Evolutionary conservation across 2,797 vertebrate species (phyloP).

Genomic region (Otolemur crassicaudatus): DNA sequence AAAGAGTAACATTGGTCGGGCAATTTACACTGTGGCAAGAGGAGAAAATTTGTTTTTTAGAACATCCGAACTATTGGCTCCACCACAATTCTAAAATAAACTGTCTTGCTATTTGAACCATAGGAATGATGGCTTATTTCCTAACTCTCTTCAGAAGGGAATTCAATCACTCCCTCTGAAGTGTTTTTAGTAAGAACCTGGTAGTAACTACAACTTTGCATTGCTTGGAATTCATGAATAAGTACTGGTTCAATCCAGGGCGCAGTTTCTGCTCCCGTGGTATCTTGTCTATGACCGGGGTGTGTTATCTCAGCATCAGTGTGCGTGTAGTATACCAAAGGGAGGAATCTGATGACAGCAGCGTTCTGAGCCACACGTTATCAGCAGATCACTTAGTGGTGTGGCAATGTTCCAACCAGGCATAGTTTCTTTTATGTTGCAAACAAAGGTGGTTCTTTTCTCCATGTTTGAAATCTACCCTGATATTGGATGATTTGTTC

Average conservation of each 20-base stretch:
- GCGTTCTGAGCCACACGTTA: slow-evolving; percentile 27
- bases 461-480: slow-evolving; percentile 31
- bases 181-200: slow-evolving; percentile 72
- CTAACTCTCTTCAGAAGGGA: background rate
- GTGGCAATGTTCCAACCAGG: slow-evolving; percentile 4
- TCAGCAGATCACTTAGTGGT: slow-evolving; percentile 43
- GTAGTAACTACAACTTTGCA: slow-evolving; percentile 57
- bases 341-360: slow-evolving; percentile 38
- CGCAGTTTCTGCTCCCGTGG: slow-evolving; percentile 40
- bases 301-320: slow-evolving; percentile 43
- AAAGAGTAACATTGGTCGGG: slow-evolving; percentile 24
- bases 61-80: background rate
- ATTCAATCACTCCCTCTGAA: slow-evolving; percentile 55
- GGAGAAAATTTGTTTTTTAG: slow-evolving; percentile 44
- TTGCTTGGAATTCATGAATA: slow-evolving; percentile 62
- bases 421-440: background rate
- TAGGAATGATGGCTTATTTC: slow-evolving; percentile 57
- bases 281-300: slow-evolving; percentile 18
- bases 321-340: background rate
- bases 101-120: slow-evolving; percentile 44
- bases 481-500: background rate
- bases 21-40: background rate
- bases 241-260: slow-evolving; percentile 33
- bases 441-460: slow-evolving; percentile 59
- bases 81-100: slow-evolving; percentile 42